phyloP scores from a whole-genome alignment of 1,140 invertebrate genomes.

The Pachypeltis micranthus region DNA sequence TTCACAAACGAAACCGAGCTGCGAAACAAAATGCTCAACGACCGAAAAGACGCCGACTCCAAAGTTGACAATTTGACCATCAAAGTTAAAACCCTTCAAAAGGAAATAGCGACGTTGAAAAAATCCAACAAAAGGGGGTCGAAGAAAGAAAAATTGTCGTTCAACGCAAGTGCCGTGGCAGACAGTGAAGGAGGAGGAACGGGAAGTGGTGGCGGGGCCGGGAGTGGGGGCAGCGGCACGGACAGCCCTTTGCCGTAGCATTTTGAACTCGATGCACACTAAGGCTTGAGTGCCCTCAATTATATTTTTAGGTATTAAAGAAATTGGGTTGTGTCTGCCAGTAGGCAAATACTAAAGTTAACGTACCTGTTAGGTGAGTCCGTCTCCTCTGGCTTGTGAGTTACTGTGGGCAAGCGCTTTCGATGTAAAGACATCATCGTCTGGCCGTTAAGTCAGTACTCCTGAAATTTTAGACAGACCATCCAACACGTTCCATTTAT shows the following conservation, averaged over 20 bases:
- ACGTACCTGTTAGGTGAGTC: no score
- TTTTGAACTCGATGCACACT: no score
- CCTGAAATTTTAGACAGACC: no score
- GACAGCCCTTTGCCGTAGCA: conserved; percentile 45
- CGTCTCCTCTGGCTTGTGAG: no score
- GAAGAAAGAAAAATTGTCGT: conserved; percentile 2
- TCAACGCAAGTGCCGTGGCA: neutral
- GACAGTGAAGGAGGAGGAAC: conserved; percentile 33
- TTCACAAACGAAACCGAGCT: conserved; percentile 77
- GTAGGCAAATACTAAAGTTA: no score
- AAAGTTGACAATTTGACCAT: conserved; percentile 66
- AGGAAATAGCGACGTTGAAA: conserved; percentile 71
- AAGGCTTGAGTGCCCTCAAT: no score
- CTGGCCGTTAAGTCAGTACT: no score
- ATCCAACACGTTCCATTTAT: no score
- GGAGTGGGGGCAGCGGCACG: conserved; percentile 49
- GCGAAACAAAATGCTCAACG: conserved; percentile 67
- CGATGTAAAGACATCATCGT: no score
- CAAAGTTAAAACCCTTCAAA: conserved; percentile 62
- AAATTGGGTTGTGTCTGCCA: no score
- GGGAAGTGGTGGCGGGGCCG: conserved; percentile 18
- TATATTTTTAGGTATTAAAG: no score
- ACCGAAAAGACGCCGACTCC: conserved; percentile 66
- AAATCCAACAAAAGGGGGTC: conserved; percentile 48
- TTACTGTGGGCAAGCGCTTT: no score